Evolutionary conservation across 2,113 vertebrate genomes (phyloP), one percentile per base, ranked within the genome.

Genomic region (Zeus faber): DNA sequence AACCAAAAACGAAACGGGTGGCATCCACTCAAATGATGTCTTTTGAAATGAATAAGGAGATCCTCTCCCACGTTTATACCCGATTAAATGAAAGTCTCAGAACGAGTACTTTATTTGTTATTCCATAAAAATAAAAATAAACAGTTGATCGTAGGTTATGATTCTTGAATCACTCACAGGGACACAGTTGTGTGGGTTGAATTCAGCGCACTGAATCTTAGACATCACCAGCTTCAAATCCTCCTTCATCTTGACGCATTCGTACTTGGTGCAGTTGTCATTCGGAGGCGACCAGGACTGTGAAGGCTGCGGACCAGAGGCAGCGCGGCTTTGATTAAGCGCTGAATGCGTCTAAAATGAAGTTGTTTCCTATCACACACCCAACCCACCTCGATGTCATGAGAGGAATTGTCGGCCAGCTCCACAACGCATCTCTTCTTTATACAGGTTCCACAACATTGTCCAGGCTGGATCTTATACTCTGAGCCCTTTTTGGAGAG

Each of bases 361-460:
- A 46, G 33, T 5, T 49, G 29, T 40, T 45, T 48, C 49, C 18
- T 4, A 49, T 37, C 13, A 37, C 22, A 20, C 1, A 5, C 0
- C 43, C 1, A 24, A 37, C 70, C 85, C 75, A 93, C 93, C 17
- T 62, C 0, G 27, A 91, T 70, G 17, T 79, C 2, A 0, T 70
- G 31, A 41, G 74, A 1, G 0, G 58, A 74, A 39, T 25, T 3
- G 13, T 81, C 80, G 23, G 65, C 29, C 22, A 77, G n/a, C 5
- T 24, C 10, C 22, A 90, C 21, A 55, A 72, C 3, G 58, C 94
- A 96, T n/a, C 68, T 69, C 0, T 25, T 50, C 58, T 59, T 70
- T 6, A 54, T 56, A 33, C 94, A 97, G 1, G 31, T 21, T 74
- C 91, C 92, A 6, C 93, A 96, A 76, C 95, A 97, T 31, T 88